Evolutionary conservation across 2,888 invertebrate species (phyloP), one percentile per base, ranked within the genome.

Genomic region (Drosophila flavopinicola): DNA sequence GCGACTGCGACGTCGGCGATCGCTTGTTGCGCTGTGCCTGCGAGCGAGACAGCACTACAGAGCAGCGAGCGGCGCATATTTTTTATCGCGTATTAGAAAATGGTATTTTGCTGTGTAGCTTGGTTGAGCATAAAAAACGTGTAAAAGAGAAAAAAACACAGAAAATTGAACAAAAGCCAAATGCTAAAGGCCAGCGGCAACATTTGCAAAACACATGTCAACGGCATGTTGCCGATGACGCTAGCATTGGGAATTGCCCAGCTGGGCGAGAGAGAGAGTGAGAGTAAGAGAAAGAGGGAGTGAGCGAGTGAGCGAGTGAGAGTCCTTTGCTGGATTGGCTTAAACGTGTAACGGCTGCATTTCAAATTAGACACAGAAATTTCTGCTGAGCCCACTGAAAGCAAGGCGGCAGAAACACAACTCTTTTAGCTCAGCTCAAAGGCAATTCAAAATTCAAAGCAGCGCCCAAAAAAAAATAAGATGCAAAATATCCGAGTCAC

Each of bases 171-270:
- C 20, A 44, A 45, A 32, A 47, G 25, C 48, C 51, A 53, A 79
- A 65, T 54, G 56, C 51, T 54, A 77, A 60, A 44, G 52, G 38
- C 2, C 70, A 59, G 30, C 6, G 33, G 30, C 29, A 78, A 87
- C 88, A 85, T 85, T 88, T 85, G 88, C 85, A 66, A 69, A 78
- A 86, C 84, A 85, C 73, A 88, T 85, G 84, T 85, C 88, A 85
- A 71, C 75, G 75, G 83, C 72, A 84, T 88, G 87, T 86, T 80
- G 33, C 45, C 49, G 35, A 38, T 52, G 57, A 45, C 56, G 44
- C 38, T 42, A 32, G 41, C 75, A 37, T 42, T 60, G 63, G 63
- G 53, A 72, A 38, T 78, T 58, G 53, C 47, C 57, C 37, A 53
- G 42, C 17, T 48, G 9, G 27, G 6, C 39, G 48, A 37, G 10